These are phyloP conservation scores for Perccottus glenii DNA, from an alignment of 2,113 vertebrate species.

Conservation along the genomic window DNA sequence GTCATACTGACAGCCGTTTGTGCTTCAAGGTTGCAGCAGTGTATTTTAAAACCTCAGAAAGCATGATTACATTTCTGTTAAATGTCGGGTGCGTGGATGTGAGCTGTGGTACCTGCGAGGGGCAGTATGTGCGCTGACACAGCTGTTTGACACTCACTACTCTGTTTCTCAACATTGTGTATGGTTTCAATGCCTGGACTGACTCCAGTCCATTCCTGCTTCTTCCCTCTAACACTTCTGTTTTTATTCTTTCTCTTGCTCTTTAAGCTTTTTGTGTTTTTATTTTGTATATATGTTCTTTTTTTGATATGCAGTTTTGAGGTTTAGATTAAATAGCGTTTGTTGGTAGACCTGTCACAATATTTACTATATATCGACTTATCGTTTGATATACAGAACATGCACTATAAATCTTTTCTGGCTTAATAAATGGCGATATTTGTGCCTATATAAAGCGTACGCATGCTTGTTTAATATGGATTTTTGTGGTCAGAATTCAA, in stretches of 20 bases:
- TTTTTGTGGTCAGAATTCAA: too few species aligned
- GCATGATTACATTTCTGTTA: conserved; percentile 3
- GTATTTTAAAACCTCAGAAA: too few species aligned
- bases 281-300: background rate
- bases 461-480: too few species aligned
- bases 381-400: too few species aligned
- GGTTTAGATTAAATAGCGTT: too few species aligned
- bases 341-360: too few species aligned
- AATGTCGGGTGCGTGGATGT: background rate
- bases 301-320: background rate
- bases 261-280: background rate
- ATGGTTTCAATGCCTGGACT: conserved; percentile 45
- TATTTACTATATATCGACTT: too few species aligned
- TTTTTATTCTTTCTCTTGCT: background rate
- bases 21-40: too few species aligned
- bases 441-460: too few species aligned
- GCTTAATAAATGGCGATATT: too few species aligned
- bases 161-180: conserved; percentile 55
- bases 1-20: too few species aligned
- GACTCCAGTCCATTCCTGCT: conserved; percentile 28
- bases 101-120: background rate
- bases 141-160: conserved; percentile 53
- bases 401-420: too few species aligned
- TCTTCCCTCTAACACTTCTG: conserved; percentile 9
- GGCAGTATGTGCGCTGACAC: conserved; percentile 45